phyloP scores from a whole-genome alignment of 2,888 invertebrate species.

The Diarsia dahlii region DNA sequence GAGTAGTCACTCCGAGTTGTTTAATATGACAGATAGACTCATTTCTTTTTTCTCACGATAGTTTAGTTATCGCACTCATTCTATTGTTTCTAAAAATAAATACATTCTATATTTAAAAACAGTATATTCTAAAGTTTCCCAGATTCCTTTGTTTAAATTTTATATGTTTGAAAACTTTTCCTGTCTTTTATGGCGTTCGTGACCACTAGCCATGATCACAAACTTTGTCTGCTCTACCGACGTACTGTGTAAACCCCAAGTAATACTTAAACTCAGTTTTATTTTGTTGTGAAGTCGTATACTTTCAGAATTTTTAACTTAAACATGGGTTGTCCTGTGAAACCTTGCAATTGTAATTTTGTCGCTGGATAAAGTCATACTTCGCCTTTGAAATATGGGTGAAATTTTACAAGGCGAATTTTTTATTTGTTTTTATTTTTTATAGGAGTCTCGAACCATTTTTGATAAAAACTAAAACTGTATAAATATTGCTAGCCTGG shows the following conservation, averaged over 20 bases:
- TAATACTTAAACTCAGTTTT: conserved; percentile 52
- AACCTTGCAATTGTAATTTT: conserved; percentile 4
- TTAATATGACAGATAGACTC: neutral
- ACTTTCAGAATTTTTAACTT: conserved; percentile 30
- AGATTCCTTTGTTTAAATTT: conserved; percentile 24
- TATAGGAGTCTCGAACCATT: too few species aligned
- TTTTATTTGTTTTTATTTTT: too few species aligned
- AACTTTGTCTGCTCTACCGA: conserved; percentile 39
- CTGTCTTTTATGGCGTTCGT: conserved; percentile 55
- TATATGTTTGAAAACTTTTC: conserved; percentile 46
- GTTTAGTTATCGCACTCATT: neutral
- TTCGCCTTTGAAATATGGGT: neutral
- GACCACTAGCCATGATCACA: conserved; percentile 56
- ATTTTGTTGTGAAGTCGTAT: conserved; percentile 54
- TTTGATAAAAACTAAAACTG: too few species aligned
- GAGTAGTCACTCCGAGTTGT: neutral
- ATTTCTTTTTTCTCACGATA: neutral
- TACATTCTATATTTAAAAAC: neutral
- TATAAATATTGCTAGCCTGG: too few species aligned
- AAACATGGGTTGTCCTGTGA: neutral
- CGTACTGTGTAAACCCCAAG: conserved; percentile 34
- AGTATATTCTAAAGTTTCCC: neutral
- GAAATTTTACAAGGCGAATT: too few species aligned
- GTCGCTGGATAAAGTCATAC: neutral
- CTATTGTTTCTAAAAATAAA: neutral